Conservation (phyloP, 2,888 invertebrate genomes). For the Troglohyphantes excavatus region DNA sequence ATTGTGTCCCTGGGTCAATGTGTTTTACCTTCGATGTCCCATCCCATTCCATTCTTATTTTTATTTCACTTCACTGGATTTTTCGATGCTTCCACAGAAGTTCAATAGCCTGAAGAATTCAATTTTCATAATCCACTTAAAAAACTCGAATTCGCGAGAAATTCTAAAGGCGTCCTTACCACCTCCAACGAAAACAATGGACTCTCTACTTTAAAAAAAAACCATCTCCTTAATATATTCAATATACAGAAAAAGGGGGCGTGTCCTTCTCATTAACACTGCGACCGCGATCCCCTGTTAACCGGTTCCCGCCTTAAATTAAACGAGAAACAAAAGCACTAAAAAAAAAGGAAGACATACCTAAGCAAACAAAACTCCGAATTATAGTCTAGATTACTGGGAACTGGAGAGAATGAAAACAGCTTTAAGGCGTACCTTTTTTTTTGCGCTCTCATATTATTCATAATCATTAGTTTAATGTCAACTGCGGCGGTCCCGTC, state of each 20-base stretch:
- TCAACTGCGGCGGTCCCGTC: slow-evolving; percentile 53
- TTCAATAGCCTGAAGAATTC: not conserved
- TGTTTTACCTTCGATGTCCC: not conserved
- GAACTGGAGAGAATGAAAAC: slow-evolving; percentile 39
- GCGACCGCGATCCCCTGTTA: not conserved
- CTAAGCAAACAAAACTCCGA: slow-evolving; percentile 53
- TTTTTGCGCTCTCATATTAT: slow-evolving; percentile 18
- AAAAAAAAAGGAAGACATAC: slow-evolving; percentile 24
- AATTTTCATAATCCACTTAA: not conserved
- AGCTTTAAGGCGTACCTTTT: not conserved
- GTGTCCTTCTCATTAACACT: slow-evolving; percentile 57
- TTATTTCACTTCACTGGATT: not conserved
- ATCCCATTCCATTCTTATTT: not conserved
- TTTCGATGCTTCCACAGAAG: not conserved
- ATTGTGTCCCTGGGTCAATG: not conserved
- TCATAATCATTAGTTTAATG: slow-evolving; percentile 72
- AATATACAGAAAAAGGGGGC: slow-evolving; percentile 13
- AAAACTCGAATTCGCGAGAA: not conserved
- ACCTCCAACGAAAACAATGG: no score
- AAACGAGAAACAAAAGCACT: not conserved
- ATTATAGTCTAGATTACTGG: slow-evolving; percentile 12
- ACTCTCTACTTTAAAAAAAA: not conserved
- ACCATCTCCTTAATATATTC: slow-evolving; percentile 10
- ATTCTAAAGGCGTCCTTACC: no score
- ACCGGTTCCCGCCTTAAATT: slow-evolving; percentile 39